Evolutionary conservation across 2,888 invertebrate species (phyloP).

Genomic region (Timema cristinae): DNA sequence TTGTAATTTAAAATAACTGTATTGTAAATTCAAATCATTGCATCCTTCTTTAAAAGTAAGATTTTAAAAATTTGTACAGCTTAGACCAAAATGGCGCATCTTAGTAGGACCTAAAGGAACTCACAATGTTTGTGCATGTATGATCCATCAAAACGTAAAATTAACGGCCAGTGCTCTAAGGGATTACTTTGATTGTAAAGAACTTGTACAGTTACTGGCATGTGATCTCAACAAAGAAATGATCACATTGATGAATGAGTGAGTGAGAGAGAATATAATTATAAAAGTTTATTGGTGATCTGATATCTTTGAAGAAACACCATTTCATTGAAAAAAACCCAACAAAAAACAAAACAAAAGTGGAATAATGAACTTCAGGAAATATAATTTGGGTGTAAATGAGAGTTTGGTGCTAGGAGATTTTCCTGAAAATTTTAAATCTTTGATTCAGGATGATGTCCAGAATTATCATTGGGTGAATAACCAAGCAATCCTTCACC

Average conservation of each 20-base stretch:
- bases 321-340: background rate
- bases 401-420: no score
- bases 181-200: background rate
- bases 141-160: slow-evolving; percentile 33
- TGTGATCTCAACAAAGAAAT: no score
- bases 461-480: background rate
- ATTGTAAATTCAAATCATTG: slow-evolving; percentile 23
- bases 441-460: background rate
- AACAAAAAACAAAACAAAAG: no score
- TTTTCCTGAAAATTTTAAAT: background rate
- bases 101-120: no score
- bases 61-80: slow-evolving; percentile 31
- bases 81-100: no score
- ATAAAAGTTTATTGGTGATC: slow-evolving; percentile 6
- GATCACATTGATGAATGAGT: no score
- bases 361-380: no score
- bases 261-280: background rate
- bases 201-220: background rate
- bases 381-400: no score
- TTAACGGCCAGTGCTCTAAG: slow-evolving; percentile 26
- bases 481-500: background rate
- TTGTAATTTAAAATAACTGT: slow-evolving; percentile 20
- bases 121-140: slow-evolving; percentile 33
- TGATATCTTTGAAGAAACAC: background rate
- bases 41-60: slow-evolving; percentile 27